Evolutionary conservation across 2,113 vertebrate genomes (phyloP).

Genomic region (Catagonus wagneri): DNA sequence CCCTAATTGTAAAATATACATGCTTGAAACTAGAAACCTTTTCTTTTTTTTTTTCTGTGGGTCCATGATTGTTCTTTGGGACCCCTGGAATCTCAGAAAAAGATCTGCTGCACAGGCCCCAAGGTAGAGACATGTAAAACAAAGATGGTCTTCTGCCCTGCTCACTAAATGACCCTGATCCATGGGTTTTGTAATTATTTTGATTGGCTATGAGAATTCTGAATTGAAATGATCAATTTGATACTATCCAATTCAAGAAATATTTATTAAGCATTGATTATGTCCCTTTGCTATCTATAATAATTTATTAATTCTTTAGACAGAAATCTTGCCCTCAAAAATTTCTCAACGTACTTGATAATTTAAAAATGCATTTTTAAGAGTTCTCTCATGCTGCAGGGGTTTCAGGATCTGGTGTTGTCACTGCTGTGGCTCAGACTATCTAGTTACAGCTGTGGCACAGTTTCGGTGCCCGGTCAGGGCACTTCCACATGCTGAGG

Average conservation of each 20-base stretch:
- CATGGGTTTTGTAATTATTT: background rate
- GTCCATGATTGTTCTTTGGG: background rate
- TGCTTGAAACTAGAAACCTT: background rate
- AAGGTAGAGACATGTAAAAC: background rate
- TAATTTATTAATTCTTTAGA: background rate
- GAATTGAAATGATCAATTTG: background rate
- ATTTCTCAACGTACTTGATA: background rate
- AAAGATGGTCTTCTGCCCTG: background rate
- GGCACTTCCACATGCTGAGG: too few relatives aligned
- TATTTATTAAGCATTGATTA: background rate
- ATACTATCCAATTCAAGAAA: background rate
- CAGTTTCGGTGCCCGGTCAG: too few relatives aligned
- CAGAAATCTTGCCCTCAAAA: background rate
- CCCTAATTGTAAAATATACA: background rate
- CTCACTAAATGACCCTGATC: background rate
- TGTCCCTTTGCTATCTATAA: background rate
- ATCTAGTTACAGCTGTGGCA: too few relatives aligned
- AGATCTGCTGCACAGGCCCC: background rate
- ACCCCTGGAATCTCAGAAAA: background rate
- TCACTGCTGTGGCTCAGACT: too few relatives aligned
- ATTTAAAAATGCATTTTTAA: background rate
- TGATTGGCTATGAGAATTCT: background rate
- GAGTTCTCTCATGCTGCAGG: too few relatives aligned
- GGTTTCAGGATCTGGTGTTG: too few relatives aligned
- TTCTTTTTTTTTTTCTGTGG: background rate